phyloP scores from a whole-genome alignment of 2,888 invertebrate genomes.

The Brenthis hecate region DNA sequence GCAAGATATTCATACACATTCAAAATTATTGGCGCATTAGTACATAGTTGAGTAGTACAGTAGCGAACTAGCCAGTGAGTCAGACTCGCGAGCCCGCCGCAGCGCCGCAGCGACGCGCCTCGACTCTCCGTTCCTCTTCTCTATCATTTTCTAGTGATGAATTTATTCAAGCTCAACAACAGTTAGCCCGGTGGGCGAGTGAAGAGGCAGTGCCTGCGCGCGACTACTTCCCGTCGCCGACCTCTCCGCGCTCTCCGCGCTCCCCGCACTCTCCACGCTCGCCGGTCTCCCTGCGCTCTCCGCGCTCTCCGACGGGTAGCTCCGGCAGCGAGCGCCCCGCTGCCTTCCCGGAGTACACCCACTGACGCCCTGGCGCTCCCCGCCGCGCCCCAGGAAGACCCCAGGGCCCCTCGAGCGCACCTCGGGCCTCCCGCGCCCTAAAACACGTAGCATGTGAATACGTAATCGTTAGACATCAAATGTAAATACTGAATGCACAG shows the following conservation, averaged over 20 bases:
- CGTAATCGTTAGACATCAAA: conserved; percentile 59
- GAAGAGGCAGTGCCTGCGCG: conserved; percentile 88
- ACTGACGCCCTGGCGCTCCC: conserved; percentile 69
- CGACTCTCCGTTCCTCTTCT: conserved; percentile 87
- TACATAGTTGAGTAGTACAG: too few species aligned
- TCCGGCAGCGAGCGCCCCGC: conserved; percentile 71
- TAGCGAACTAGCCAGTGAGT: conserved; percentile 1
- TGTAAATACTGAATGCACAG: conserved; percentile 74
- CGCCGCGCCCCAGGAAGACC: conserved; percentile 49
- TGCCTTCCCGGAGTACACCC: conserved; percentile 62
- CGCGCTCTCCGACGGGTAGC: conserved; percentile 50
- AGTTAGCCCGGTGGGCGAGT: conserved; percentile 97
- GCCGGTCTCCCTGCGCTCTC: conserved; percentile 36
- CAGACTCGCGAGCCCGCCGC: conserved; percentile 46
- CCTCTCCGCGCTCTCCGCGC: conserved; percentile 46
- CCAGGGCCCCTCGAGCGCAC: background rate
- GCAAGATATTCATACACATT: too few species aligned
- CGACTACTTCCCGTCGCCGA: conserved; percentile 69
- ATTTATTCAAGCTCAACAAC: conserved; percentile 98
- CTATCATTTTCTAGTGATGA: conserved; percentile 97
- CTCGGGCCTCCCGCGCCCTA: conserved; percentile 66
- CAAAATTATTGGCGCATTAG: too few species aligned
- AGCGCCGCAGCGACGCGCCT: conserved; percentile 52
- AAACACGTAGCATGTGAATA: conserved; percentile 54
- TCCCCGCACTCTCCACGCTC: conserved; percentile 40